Base-by-base conservation (phyloP, 2,888 invertebrate genomes). In the Panopea generosa region DNA sequence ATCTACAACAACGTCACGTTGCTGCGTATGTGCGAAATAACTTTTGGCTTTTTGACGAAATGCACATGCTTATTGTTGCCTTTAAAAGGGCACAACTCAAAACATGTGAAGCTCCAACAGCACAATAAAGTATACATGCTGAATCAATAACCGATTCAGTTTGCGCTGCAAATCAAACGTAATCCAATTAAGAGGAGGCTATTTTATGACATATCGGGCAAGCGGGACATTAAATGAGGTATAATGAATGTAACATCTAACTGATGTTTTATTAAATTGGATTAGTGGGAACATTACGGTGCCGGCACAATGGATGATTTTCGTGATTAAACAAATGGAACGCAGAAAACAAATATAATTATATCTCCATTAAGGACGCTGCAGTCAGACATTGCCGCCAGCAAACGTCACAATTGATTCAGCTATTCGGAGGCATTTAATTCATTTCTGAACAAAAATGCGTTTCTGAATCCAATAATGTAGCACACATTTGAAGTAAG, bases 151-250 rank as follows among this genome's bases (percentile, higher is more conserved):
- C 45, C 45, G 60, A 65, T 60, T 68, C 69, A 68, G 70, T 73
- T 68, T 74, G 59, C 65, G 70, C 77, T 66, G 40, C 80, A 80
- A 80, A 80, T 76, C 76, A 76, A 74, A 70, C 55, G 65, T 81
- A 77, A 81, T 81, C 63, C 68, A 81, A 81, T 81, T 74, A 81
- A 55, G 45, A 29, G 24, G 45, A 11, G 53, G 26, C 65, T 60
- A 52, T 63, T 77, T 68, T 65, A 77, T 77, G 77, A 77, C 60
- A 65, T 65, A 68, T 73, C 52, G 53, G 62, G 59, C 72, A 61
- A 50, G 29, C 27, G 77, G 77, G 72, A 72, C 68, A 66, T 62
- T 62, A 67, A 62, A 72, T 38, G 49, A 47, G 57, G 61, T 16
- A 49, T 67, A 71, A 70, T 71, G 61, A 74, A 52, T 66, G 66